Evolutionary conservation across 2,113 vertebrate genomes (phyloP).

Genomic region (Planiliza haematocheilus): DNA sequence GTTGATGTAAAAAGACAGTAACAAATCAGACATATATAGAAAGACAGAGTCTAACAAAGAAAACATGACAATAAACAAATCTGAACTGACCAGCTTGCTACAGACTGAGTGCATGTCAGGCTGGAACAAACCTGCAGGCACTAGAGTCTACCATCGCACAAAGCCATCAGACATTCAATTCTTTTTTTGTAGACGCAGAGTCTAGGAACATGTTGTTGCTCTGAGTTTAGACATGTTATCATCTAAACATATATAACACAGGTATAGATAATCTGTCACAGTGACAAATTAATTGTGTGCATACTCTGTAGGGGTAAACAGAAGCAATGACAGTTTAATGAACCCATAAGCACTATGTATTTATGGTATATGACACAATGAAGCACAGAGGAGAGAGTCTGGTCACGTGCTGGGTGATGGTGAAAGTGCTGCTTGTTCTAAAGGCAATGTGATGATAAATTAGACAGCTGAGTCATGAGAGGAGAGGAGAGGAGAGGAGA

Average conservation of each 20-base stretch:
- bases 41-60: neutral
- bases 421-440: slow-evolving; percentile 21
- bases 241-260: neutral
- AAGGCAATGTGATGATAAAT: slow-evolving; percentile 24
- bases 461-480: slow-evolving; percentile 16
- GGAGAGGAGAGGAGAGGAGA: neutral
- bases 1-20: no score
- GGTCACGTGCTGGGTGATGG: slow-evolving; percentile 19
- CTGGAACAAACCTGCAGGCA: slow-evolving; percentile 1
- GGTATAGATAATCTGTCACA: neutral
- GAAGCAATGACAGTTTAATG: slow-evolving; percentile 5
- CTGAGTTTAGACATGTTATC: neutral
- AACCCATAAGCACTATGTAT: slow-evolving; percentile 20
- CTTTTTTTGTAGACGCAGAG: neutral
- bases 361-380: slow-evolving; percentile 29
- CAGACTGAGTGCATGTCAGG: slow-evolving; percentile 1
- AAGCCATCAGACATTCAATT: neutral
- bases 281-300: slow-evolving; percentile 10
- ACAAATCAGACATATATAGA: neutral
- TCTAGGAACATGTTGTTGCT: neutral
- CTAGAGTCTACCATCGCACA: neutral
- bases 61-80: neutral
- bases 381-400: slow-evolving; percentile 4
- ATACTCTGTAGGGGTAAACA: neutral
- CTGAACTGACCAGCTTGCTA: neutral